Base-by-base conservation (phyloP, 2,797 vertebrate genomes). In the Neosalanx taihuensis region DNA sequence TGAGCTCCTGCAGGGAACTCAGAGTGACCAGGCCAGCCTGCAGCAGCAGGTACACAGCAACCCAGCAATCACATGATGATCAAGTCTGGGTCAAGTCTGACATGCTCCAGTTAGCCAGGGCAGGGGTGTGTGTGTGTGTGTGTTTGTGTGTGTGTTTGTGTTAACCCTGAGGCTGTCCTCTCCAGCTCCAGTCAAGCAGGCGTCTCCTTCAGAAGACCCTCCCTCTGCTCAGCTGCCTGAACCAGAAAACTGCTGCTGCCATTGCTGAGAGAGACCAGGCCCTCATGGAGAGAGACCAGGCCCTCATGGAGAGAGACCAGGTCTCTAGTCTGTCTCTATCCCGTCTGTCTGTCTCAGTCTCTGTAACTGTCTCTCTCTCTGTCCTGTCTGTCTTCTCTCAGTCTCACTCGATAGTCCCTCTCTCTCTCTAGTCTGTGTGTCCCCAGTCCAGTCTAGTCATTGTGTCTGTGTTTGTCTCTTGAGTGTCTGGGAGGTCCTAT, bases 1-100 rank as follows among this genome's bases (percentile, higher is more conserved):
- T 12, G 77, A 76, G 51, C 83, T 92, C 67, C 81, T 93, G 63
- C 87, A 77, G 33, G 72, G 81, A 74, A 89, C 93, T 6, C 81
- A 81, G 15, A 80, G 91, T 5, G 93, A 95, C 37, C 92, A 94
- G 65, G 82, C 79, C 26, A 78, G 69, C 62, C 71, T 94, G 71
- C 81, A 79, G 26, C 76, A 78, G 10, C 90, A 93, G 77, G 92
- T 92, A 69, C 33, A 30, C 35, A 6, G 20, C 18, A 26, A 46
- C 23, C 23, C 23, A 26, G 23, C 23, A 26, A 13, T 66, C 26
- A 35, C 17, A 26, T 9, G 26, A 46, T 12, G 18, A 23, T 12
- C 64, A 64, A 0, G 33, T 35, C 33, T 35, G 33, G 3, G 33
- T 35, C 4, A 2, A 35, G 33, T 35, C 33, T 63, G 33, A 20